Evolutionary conservation across 2,888 invertebrate species (phyloP), one percentile per base, ranked within the genome.

Genomic region (Sturmia bella): DNA sequence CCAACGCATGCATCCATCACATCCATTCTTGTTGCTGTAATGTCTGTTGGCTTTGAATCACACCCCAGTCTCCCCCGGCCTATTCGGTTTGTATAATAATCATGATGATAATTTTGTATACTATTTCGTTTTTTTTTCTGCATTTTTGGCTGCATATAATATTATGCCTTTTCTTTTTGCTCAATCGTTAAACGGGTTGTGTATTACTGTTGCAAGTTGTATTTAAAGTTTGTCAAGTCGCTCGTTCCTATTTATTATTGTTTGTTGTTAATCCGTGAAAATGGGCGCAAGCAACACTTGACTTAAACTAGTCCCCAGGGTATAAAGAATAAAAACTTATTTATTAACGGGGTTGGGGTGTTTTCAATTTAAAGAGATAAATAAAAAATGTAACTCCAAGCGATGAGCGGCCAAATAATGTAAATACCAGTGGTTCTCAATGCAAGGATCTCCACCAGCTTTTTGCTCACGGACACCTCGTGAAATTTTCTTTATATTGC

Each of bases 241-340:
- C 24, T 7, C 19, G 37, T 27, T 69, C 19, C 6, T 45, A 11
- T 74, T 70, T 3, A 19, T 78, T 50, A 39, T 45, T 32, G 12
- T 57, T 79, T 39, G 59, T 63, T 78, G 77, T 72, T 85, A 84
- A 85, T 76, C 85, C 84, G 83, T 85, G 84, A 85, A 80, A 85
- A 85, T 85, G 85, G 83, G 83, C 84, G 83, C 76, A 84, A 82
- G 83, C 76, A 84, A 82, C 80, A 83, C 79, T 84, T 84, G 84
- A 80, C 83, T 81, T 79, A 74, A 78, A 78, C 61, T 73, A 50
- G 70, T 54, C 75, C 57, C 54, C n/a, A 66, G 57, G 69, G 69
- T 56, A 74, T 76, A 39, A 32, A 39, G n/a, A 43, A 24, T 68
- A 52, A 9, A 73, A 61, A 54, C 9, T 19, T 12, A 9, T 3